Percentiles rank a stretch among this genome's conserved stretches.
These are phyloP conservation scores for Vandiemenella viatica DNA, from an alignment of 2,888 invertebrate genomes.

Conservation along the genomic window DNA sequence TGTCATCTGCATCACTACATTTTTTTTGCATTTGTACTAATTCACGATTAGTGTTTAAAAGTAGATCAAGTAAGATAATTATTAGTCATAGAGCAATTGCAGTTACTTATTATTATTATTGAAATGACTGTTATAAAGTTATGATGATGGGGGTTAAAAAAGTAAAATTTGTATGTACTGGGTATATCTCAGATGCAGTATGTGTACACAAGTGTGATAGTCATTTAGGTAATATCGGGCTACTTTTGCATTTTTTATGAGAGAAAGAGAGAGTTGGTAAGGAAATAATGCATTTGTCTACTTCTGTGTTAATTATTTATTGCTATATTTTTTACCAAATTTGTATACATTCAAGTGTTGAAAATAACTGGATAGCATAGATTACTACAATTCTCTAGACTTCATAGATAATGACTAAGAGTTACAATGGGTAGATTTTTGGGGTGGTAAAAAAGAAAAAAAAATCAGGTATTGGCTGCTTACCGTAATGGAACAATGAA, in stretches of 20 bases:
- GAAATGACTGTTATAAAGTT: not conserved
- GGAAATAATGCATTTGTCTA: not conserved
- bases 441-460: no score
- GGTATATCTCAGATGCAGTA: not conserved
- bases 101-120: not conserved
- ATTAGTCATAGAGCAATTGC: not conserved
- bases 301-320: not conserved
- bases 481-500: no score
- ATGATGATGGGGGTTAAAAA: not conserved
- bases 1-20: not conserved
- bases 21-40: not conserved
- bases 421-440: not conserved
- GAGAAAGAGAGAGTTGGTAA: not conserved
- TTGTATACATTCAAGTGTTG: no score
- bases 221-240: not conserved
- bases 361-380: no score
- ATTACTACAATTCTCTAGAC: no score
- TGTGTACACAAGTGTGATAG: not conserved
- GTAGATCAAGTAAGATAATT: no score
- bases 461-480: no score
- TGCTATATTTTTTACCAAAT: not conserved
- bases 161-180: not conserved
- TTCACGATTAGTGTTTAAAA: no score
- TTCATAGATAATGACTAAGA: not conserved
- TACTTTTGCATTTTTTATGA: not conserved